Evolutionary conservation across 1,140 invertebrate genomes (phyloP).

Genomic region (Pygmarrhopalites habei): DNA sequence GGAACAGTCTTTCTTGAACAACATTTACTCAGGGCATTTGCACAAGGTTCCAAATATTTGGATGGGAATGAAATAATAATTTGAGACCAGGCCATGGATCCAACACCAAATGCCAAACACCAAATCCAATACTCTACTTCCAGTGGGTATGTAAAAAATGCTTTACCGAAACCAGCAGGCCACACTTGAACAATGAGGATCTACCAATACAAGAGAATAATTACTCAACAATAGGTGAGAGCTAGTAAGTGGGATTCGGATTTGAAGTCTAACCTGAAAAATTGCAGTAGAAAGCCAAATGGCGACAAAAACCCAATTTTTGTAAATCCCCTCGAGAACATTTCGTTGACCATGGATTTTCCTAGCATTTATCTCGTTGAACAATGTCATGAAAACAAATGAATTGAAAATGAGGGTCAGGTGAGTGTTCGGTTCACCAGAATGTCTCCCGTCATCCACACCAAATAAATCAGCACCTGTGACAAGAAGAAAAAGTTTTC

Average conservation of each 20-base stretch:
- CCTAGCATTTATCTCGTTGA: conserved; percentile 62
- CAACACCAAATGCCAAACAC: conserved; percentile 57
- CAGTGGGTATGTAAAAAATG: conserved; percentile 53
- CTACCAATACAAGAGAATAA: too few relatives aligned
- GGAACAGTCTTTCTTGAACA: too few relatives aligned
- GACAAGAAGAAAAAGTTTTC: background rate
- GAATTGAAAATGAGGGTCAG: conserved; percentile 65
- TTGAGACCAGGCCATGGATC: conserved; percentile 58
- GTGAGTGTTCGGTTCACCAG: conserved; percentile 52
- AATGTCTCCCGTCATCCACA: conserved; percentile 48
- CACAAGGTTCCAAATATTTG: too few relatives aligned
- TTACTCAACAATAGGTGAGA: too few relatives aligned
- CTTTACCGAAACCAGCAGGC: too few relatives aligned
- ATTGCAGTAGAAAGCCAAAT: conserved; percentile 57
- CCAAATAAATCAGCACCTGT: conserved; percentile 48
- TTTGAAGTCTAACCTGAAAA: too few relatives aligned
- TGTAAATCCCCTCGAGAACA: conserved; percentile 54
- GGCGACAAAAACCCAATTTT: conserved; percentile 57
- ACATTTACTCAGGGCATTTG: too few relatives aligned
- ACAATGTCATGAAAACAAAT: conserved; percentile 67
- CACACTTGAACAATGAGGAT: conserved; percentile 58
- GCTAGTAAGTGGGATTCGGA: too few relatives aligned
- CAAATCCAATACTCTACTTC: conserved; percentile 58
- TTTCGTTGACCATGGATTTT: conserved; percentile 65
- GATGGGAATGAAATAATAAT: too few relatives aligned